Conservation (phyloP, 2,797 vertebrate species). For the Kryptopterus vitreolus region DNA sequence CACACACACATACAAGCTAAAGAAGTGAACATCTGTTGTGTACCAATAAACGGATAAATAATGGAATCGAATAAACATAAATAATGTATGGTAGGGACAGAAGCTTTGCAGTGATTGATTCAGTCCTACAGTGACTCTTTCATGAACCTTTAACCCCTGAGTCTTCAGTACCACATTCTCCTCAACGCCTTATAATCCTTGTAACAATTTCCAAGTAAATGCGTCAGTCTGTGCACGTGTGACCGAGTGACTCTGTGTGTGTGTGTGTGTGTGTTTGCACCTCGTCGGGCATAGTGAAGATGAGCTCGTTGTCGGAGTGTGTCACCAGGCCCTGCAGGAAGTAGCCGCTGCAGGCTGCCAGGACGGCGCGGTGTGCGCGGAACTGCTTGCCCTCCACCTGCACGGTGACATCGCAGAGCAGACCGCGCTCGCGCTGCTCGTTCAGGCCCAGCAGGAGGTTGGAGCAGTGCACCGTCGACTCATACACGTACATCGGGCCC, state of each 20-base stretch:
- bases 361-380: constrained; percentile 94
- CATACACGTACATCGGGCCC: constrained; percentile 99
- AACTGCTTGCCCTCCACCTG: constrained; percentile 97
- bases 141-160: not conserved
- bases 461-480: constrained; percentile 99
- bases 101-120: no score
- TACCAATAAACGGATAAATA: no score
- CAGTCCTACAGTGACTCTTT: no score
- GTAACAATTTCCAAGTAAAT: no score
- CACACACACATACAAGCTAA: not conserved
- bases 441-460: constrained; percentile 99
- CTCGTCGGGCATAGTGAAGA: constrained; percentile 95
- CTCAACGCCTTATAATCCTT: not conserved
- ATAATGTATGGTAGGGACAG: no score
- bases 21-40: not conserved
- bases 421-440: constrained; percentile 98
- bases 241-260: constrained; percentile 5
- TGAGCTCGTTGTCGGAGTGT: constrained; percentile 92
- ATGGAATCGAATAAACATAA: no score
- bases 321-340: constrained; percentile 93
- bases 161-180: not conserved
- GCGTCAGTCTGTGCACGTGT: no score
- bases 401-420: constrained; percentile 99
- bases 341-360: constrained; percentile 98
- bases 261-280: constrained; percentile 67